A percentile compares a stretch with the other conserved stretches of the same genome.
Conservation (phyloP, 2,113 vertebrate genomes). For the Progne subis region DNA sequence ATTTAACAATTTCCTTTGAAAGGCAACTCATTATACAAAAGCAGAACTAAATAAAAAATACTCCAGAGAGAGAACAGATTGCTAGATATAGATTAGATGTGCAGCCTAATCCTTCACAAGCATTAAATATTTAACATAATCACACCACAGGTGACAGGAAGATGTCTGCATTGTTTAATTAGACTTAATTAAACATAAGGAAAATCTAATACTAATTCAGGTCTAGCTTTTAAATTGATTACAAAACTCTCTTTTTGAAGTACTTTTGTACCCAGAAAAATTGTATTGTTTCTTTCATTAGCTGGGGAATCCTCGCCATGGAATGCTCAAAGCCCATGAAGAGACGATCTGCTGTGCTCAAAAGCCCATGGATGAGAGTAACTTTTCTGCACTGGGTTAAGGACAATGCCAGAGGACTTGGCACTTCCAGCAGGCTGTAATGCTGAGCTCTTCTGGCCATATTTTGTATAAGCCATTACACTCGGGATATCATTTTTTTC, state of each 20-base stretch:
- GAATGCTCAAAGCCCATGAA: not conserved
- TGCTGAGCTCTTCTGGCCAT: not conserved
- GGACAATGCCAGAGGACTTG: slow-evolving; percentile 57
- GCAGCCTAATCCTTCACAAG: slow-evolving; percentile 74
- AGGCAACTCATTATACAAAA: slow-evolving; percentile 66
- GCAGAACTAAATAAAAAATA: slow-evolving; percentile 73
- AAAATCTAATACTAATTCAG: slow-evolving; percentile 70
- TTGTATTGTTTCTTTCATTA: not conserved
- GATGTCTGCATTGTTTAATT: slow-evolving; percentile 79
- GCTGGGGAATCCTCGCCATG: not conserved
- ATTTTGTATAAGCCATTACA: slow-evolving; percentile 52
- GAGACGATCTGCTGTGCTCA: slow-evolving; percentile 18
- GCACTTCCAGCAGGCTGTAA: not conserved
- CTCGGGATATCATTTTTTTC: slow-evolving; percentile 45
- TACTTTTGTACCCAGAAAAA: not conserved
- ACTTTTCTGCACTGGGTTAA: slow-evolving; percentile 1
- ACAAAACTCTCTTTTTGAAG: slow-evolving; percentile 36
- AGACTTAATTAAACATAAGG: slow-evolving; percentile 80
- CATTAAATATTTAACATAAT: slow-evolving; percentile 83
- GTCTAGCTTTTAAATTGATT: slow-evolving; percentile 67
- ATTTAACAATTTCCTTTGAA: slow-evolving; percentile 62
- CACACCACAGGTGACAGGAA: slow-evolving; percentile 74
- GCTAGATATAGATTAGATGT: slow-evolving; percentile 76
- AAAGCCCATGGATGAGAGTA: not conserved
- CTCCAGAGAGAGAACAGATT: slow-evolving; percentile 78